Percentiles rank a stretch among this genome's conserved stretches.
Evolutionary conservation across 2,797 vertebrate genomes (phyloP).

Genomic region (Chaetophractus vellerosus): DNA sequence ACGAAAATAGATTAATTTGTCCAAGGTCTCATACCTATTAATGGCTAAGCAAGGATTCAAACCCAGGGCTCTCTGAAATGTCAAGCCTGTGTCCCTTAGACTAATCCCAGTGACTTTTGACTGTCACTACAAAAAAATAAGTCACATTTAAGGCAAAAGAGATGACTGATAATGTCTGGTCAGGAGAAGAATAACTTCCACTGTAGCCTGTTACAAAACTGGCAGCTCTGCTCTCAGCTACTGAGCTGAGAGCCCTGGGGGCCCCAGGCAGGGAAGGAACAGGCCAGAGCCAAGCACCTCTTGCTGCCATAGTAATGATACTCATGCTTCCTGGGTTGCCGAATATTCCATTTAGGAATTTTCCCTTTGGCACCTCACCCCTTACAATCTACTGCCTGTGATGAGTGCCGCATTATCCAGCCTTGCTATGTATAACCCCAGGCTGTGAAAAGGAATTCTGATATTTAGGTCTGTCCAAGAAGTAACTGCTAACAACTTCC

Average conservation of each 20-base stretch:
- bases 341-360: conserved; percentile 70
- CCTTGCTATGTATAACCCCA: conserved; percentile 17
- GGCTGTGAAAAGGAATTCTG: conserved; percentile 12
- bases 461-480: not conserved
- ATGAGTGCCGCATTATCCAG: not conserved
- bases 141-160: conserved; percentile 35
- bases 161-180: not conserved
- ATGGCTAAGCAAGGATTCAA: not conserved
- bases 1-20: not conserved
- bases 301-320: conserved; percentile 48
- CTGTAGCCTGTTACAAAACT: not conserved
- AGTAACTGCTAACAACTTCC: not conserved
- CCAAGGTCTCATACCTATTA: not conserved
- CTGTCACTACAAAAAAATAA: not conserved
- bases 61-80: not conserved
- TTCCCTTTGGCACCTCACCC: conserved; percentile 65
- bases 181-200: conserved; percentile 28
- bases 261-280: not conserved
- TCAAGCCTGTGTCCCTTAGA: not conserved
- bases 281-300: conserved; percentile 8
- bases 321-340: conserved; percentile 25
- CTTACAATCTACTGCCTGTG: not conserved
- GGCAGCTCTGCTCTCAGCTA: not conserved
- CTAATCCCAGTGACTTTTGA: not conserved
- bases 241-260: not conserved